Evolutionary conservation across 2,888 invertebrate species (phyloP), one percentile per base, ranked within the genome.

Genomic region (Pyrocoelia pectoralis): DNA sequence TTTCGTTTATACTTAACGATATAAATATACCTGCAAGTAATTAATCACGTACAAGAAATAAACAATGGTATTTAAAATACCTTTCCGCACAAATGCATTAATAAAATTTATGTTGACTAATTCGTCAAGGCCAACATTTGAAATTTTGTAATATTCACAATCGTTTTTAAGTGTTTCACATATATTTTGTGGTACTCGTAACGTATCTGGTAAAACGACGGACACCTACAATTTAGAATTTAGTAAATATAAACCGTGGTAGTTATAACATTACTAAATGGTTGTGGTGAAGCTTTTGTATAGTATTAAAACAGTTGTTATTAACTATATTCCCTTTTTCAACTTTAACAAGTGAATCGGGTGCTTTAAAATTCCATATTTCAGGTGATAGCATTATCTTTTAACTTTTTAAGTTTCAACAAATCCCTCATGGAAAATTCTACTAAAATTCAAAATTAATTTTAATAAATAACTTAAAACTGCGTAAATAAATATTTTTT

Each of bases 351-450:
- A 73, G 72, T 65, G 82, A 79, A 70, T 79, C 73, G 28, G 83
- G 83, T 70, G 83, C 80, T 68, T 81, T 75, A 73, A 86, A 85
- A 69, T 83, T 77, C 83, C 83, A 85, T 66, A 85, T 82, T 80
- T 86, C 84, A 65, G 87, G 87, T 76, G 83, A 82, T 74, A 86
- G 81, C 87, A 87, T 87, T 78, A 73, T 76, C 75, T 67, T 72
- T 49, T 56, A 41, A 17, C 33, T 48, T 18, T 9, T 48, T 48
- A n/a, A n/a, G 33, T 33, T 33, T 33, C 2, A n/a, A 3, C 8
- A 8, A n/a, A n/a, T 33, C 8, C 8, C n/a, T 33, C 33, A 33
- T 33, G 2, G 33, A 33, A 33, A 33, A 33, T 33, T 33, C 24
- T 24, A 24, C 4, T 24, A 24, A 24, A 24, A 24, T 24, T 24